Evolutionary conservation across 2,888 invertebrate genomes (phyloP).

Genomic region (Drosophila subquinaria): DNA sequence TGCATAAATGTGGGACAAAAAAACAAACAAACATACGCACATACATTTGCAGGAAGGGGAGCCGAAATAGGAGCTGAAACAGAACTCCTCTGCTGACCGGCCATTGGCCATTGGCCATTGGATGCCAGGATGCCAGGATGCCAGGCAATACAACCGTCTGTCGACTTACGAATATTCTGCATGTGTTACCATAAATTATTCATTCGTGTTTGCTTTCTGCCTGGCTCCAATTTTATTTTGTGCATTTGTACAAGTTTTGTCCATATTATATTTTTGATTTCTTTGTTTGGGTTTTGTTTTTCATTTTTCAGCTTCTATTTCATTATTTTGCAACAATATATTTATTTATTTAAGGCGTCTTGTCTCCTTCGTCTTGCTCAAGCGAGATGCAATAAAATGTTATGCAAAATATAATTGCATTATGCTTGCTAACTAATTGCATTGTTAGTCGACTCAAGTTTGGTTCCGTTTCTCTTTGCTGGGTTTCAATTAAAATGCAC

Average conservation of each 20-base stretch:
- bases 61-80: slow-evolving; percentile 8
- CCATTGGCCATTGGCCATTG: slow-evolving; percentile 46
- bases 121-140: not conserved
- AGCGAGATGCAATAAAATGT: slow-evolving; percentile 24
- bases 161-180: slow-evolving; percentile 50
- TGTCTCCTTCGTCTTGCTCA: not conserved
- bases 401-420: slow-evolving; percentile 49
- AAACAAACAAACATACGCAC: not conserved
- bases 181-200: slow-evolving; percentile 68
- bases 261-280: slow-evolving; percentile 50
- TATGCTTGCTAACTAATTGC: slow-evolving; percentile 62
- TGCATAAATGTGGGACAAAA: slow-evolving; percentile 60
- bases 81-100: slow-evolving; percentile 16
- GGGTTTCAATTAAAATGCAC: slow-evolving; percentile 64
- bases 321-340: slow-evolving; percentile 8
- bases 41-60: slow-evolving; percentile 1
- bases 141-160: slow-evolving; percentile 39
- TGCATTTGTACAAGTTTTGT: slow-evolving; percentile 22
- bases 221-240: slow-evolving; percentile 33
- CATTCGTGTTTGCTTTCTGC: slow-evolving; percentile 63
- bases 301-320: slow-evolving; percentile 1
- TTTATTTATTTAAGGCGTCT: slow-evolving; percentile 33
- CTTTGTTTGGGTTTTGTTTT: slow-evolving; percentile 8
- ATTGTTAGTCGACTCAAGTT: slow-evolving; percentile 33
- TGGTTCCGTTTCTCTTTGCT: slow-evolving; percentile 13